phyloP scores from a whole-genome alignment of 2,113 vertebrate species.

The Poeciliopsis prolifica region DNA sequence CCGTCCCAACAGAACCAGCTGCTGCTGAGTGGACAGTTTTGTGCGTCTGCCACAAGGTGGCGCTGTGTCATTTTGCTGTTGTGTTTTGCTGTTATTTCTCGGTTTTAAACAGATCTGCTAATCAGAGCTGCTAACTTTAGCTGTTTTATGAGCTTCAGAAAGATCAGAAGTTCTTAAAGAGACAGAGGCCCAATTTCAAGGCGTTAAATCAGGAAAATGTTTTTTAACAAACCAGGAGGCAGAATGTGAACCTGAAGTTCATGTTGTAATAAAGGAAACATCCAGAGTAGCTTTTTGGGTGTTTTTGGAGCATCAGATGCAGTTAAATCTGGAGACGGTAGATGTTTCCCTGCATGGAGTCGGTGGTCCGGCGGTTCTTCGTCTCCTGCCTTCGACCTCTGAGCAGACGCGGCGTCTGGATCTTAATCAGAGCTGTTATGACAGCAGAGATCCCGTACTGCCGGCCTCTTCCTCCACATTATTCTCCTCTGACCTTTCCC shows the following conservation, averaged over 20 bases:
- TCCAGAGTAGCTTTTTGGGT: neutral
- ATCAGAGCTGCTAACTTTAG: neutral
- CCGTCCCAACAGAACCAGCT: slow-evolving; percentile 28
- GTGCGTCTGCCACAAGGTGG: slow-evolving; percentile 3
- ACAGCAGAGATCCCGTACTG: slow-evolving; percentile 65
- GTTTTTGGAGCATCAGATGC: neutral
- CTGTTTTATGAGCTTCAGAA: neutral
- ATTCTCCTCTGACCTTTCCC: slow-evolving; percentile 77
- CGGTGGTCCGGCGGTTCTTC: neutral
- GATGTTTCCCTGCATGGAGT: neutral
- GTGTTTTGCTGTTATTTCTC: neutral
- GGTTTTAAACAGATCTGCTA: neutral
- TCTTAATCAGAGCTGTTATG: slow-evolving; percentile 76
- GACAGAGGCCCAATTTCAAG: too few species aligned
- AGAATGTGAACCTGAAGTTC: too few species aligned
- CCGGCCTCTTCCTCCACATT: slow-evolving; percentile 65
- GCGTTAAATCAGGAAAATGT: too few species aligned
- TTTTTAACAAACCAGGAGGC: too few species aligned
- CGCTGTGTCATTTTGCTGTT: slow-evolving; percentile 1
- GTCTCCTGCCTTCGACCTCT: slow-evolving; percentile 59
- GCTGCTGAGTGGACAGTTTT: slow-evolving; percentile 11
- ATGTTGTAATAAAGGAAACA: too few species aligned
- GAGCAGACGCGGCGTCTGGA: slow-evolving; percentile 29
- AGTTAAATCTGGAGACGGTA: neutral
- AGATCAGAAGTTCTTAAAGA: too few species aligned